These are phyloP conservation scores for Megaceryle alcyon DNA, from an alignment of 2,797 vertebrate genomes.

Conservation along the genomic window DNA sequence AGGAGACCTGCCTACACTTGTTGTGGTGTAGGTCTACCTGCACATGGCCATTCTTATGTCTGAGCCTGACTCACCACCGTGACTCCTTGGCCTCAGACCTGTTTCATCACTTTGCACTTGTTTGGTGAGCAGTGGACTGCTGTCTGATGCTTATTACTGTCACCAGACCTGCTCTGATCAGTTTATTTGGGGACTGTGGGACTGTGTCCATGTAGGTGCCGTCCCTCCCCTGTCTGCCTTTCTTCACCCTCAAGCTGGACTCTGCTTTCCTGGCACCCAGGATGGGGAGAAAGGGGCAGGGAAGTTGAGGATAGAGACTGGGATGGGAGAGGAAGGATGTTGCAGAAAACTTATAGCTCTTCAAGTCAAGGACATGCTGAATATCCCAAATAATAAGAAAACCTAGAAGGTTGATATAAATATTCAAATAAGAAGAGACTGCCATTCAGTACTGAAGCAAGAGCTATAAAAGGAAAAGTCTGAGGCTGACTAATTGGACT, in stretches of 20 bases:
- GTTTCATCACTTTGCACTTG: background rate
- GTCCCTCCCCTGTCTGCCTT: background rate
- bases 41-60: background rate
- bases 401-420: background rate
- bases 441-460: background rate
- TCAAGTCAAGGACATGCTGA: background rate
- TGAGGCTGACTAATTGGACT: background rate
- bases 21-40: background rate
- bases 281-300: background rate
- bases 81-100: background rate
- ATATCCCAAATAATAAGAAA: background rate
- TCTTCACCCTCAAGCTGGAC: background rate
- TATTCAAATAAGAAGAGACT: background rate
- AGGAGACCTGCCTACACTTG: background rate
- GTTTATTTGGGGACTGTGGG: background rate
- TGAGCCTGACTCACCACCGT: background rate
- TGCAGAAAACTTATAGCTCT: background rate
- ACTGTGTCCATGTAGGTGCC: fast-evolving
- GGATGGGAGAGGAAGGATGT: background rate
- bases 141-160: background rate
- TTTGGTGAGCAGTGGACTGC: background rate
- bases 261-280: background rate
- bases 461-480: background rate
- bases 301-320: background rate
- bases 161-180: background rate